Evolutionary conservation across 1,140 invertebrate genomes (phyloP), one percentile per base, ranked within the genome.

Genomic region (Zaprionus vittiger): DNA sequence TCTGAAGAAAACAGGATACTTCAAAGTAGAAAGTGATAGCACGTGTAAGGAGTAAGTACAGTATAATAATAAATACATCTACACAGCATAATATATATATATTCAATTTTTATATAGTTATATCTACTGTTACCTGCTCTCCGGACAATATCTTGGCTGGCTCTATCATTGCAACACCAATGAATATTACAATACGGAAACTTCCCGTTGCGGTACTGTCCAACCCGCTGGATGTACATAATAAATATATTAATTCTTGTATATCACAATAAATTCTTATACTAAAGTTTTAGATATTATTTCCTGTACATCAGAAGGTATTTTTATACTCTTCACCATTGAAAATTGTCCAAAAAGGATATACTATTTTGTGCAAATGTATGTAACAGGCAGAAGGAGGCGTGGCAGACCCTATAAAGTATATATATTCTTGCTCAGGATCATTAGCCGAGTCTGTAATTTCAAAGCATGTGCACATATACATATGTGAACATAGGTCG

Each of bases 111-210:
- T n/a, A 65, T 73, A 4, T 17, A 89, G 84, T 38, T 89, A 90
- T 64, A 73, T 89, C 0, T 80, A 77, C 44, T 89, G 84, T 26
- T 89, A 80, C n/a, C 63, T 72, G 22, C 12, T 89, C 15, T 69
- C 80, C 1, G 60, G 34, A 17, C 77, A 92, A 65, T 84, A 80
- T 5, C 44, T 83, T 6, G 91, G 81, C 7, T 90, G 60, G 84
- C 54, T 72, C 7, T 90, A 73, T 54, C 73, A 80, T 65, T 92
- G 80, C 56, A 78, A 78, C 38, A 73, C 65, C 7, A 54, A 68
- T 22, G 41, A 71, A 63, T 83, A 68, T 67, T 91, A 65, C 26
- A 82, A 74, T 61, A 84, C 83, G 26, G 71, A 63, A 17, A 84
- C 63, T 20, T 70, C 20, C 64, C 56, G 57, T 0, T 92, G 67